phyloP scores from a whole-genome alignment of 2,888 invertebrate genomes.

The Ectemnius lituratus region DNA sequence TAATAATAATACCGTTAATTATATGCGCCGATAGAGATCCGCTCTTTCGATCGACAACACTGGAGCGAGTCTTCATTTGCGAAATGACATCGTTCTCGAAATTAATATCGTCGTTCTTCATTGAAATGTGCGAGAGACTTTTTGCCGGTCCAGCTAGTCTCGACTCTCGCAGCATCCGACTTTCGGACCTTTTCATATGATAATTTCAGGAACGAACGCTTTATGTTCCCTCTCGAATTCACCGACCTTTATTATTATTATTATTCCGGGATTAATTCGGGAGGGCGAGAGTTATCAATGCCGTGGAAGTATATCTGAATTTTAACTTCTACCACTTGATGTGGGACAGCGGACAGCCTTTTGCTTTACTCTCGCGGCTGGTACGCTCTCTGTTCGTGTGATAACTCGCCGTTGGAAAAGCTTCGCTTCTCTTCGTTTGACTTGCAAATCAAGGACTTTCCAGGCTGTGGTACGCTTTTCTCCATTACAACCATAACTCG shows the following conservation, averaged over 20 bases:
- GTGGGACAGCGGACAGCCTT: not conserved
- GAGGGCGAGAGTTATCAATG: constrained; percentile 39
- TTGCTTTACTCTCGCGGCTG: not conserved
- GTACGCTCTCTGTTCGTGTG: constrained; percentile 9
- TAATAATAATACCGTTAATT: too few species aligned
- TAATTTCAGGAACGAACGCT: not conserved
- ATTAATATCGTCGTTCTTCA: too few species aligned
- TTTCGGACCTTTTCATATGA: not conserved
- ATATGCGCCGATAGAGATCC: too few species aligned
- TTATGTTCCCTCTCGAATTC: constrained; percentile 15
- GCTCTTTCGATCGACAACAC: too few species aligned
- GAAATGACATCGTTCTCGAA: too few species aligned
- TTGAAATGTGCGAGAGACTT: too few species aligned
- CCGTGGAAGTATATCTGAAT: constrained; percentile 38
- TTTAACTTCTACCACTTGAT: constrained; percentile 49
- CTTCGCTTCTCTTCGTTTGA: constrained; percentile 47
- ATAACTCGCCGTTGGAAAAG: constrained; percentile 30
- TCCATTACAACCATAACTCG: constrained; percentile 33
- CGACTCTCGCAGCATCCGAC: not conserved
- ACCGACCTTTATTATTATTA: constrained; percentile 27
- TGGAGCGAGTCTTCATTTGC: too few species aligned
- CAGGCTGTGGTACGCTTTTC: constrained; percentile 44
- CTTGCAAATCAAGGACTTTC: constrained; percentile 53
- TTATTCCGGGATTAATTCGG: constrained; percentile 39
- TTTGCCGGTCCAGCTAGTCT: too few species aligned